Evolutionary conservation across 2,888 invertebrate genomes (phyloP), one percentile per base, ranked within the genome.

Genomic region (Ochropleura plecta): DNA sequence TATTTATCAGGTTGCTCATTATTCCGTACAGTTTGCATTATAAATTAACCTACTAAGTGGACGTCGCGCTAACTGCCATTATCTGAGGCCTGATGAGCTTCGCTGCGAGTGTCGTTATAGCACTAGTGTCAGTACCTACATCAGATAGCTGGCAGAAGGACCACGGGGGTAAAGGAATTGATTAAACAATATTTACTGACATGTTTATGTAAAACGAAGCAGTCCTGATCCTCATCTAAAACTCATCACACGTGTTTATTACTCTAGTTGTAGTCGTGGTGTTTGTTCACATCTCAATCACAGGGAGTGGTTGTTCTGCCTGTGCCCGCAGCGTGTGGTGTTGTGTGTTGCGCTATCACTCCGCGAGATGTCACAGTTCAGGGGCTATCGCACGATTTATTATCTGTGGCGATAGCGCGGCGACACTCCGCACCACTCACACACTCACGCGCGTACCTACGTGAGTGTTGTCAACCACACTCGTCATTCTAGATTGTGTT

Each of bases 291-390:
- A n/a, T n/a, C n/a, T n/a, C n/a, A 6, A 14, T 40, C 40, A 14
- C 12, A 16, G 6, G 10, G 6, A 59, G 68, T 76, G 53, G 64
- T 9, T 64, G 68, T 80, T 77, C 77, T 82, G 81, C 10, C 3
- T 2, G 3, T 10, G 10, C 16, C 3, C 10, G 57, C 42, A 10
- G 42, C n/a, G 49, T 57, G 70, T 63, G 68, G 42, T 68, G 64
- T 78, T 63, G 63, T 73, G 71, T 73, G 82, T 80, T 69, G 68
- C 73, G 57, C 51, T 87, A 85, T 86, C 86, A 65, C 48, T 66
- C 53, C 71, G 75, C 77, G 71, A 84, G 88, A 86, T 83, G 86
- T 88, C 86, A 86, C 86, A 88, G 86, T 82, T 88, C 86, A 86
- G 78, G 79, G 85, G 86, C 82, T 87, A 87, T 87, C 86, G 76